A percentile compares a stretch with the other conserved stretches of the same genome.
phyloP scores from a whole-genome alignment of 1,140 invertebrate species.

The Epicauta chinensis region DNA sequence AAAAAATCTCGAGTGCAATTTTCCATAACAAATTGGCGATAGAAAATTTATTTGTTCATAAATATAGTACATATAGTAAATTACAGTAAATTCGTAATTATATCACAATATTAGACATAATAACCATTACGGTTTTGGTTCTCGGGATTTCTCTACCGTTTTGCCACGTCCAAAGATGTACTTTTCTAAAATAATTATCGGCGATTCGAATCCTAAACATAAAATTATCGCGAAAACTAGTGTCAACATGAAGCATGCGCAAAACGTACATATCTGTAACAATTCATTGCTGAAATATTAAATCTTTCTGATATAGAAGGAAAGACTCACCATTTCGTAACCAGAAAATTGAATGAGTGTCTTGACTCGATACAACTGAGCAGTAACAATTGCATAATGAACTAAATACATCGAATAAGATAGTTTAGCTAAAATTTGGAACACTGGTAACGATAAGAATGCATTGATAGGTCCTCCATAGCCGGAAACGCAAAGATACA shows the following conservation, averaged over 20 bases:
- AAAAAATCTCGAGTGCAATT: no score
- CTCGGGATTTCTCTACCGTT: no score
- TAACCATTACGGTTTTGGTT: no score
- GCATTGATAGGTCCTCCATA: conserved; percentile 45
- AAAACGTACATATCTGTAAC: conserved; percentile 12
- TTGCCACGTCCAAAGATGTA: no score
- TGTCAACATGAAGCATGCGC: conserved; percentile 6
- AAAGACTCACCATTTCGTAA: neutral
- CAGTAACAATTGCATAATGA: conserved; percentile 10
- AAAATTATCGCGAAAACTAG: neutral
- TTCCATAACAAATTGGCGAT: no score
- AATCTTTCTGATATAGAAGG: neutral
- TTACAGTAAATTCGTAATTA: no score
- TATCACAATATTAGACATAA: no score
- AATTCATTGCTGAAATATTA: neutral
- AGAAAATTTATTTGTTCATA: no score
- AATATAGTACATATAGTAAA: no score
- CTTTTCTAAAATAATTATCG: conserved; percentile 14
- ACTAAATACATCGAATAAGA: conserved; percentile 23
- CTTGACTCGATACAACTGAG: neutral
- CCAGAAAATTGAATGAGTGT: neutral
- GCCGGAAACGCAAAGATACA: conserved; percentile 57
- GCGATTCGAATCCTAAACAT: conserved; percentile 14
- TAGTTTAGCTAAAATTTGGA: conserved; percentile 18
- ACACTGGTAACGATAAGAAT: conserved; percentile 18